A percentile compares a stretch with the other conserved stretches of the same genome.
Evolutionary conservation across 2,113 vertebrate species (phyloP).

Genomic region (Panthera tigris): DNA sequence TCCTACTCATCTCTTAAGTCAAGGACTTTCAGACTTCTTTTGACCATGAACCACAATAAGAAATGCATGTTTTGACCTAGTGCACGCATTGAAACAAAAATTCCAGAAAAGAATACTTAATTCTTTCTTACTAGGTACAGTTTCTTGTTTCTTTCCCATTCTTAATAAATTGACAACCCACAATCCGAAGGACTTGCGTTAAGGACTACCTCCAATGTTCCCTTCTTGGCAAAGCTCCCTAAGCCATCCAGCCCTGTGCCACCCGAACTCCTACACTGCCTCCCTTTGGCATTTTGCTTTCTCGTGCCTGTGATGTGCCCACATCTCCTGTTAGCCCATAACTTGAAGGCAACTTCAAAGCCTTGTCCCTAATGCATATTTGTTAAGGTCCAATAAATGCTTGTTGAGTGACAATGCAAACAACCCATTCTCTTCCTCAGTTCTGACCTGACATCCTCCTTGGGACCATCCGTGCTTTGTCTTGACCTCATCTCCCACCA

Average conservation of each 20-base stretch:
- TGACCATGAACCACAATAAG: not conserved
- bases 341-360: not conserved
- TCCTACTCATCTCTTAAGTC: not conserved
- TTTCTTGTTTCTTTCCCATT: not conserved
- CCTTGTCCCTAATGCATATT: not conserved
- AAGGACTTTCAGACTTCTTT: not conserved
- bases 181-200: not conserved
- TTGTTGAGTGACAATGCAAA: not conserved
- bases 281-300: not conserved
- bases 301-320: not conserved
- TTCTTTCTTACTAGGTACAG: not conserved
- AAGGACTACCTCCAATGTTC: not conserved
- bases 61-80: not conserved
- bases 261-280: too few relatives aligned
- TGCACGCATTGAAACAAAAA: not conserved
- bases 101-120: not conserved
- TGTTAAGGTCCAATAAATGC: too few relatives aligned
- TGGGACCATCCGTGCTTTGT: not conserved
- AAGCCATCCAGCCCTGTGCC: not conserved
- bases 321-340: not conserved
- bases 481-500: not conserved
- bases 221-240: not conserved
- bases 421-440: not conserved
- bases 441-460: not conserved
- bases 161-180: not conserved